phyloP scores from a whole-genome alignment of 2,888 invertebrate species.

The Branchipolynoe longqiensis region DNA sequence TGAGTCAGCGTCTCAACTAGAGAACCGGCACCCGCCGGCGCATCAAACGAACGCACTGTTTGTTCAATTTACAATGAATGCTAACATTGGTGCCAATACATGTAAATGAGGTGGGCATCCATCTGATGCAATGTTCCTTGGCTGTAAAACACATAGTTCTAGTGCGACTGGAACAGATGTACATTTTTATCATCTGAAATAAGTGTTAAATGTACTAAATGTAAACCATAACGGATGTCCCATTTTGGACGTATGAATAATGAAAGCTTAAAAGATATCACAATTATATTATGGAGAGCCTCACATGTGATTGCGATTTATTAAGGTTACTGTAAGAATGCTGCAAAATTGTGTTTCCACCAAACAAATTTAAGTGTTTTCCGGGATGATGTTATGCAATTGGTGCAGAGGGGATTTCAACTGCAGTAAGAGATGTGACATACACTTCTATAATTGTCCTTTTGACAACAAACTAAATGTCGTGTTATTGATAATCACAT shows the following conservation, averaged over 20 bases:
- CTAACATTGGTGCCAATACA: conserved; percentile 39
- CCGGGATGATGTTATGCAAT: conserved; percentile 16
- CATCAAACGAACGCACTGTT: background rate
- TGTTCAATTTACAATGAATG: conserved; percentile 32
- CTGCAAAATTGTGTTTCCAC: conserved; percentile 22
- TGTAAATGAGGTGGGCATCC: background rate
- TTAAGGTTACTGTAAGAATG: background rate
- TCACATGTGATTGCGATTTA: background rate
- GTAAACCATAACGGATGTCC: too few species aligned
- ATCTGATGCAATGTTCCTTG: conserved; percentile 23
- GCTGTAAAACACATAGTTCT: conserved; percentile 44
- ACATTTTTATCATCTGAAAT: too few species aligned
- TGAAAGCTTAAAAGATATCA: background rate
- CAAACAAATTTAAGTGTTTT: conserved; percentile 33
- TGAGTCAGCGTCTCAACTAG: background rate
- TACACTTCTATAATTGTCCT: background rate
- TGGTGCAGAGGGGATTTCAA: conserved; percentile 17
- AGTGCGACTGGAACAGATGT: too few species aligned
- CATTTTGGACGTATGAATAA: background rate
- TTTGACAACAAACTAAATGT: conserved; percentile 17
- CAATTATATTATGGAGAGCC: background rate
- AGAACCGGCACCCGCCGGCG: too few species aligned
- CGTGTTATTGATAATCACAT: conserved; percentile 9
- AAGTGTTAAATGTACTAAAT: too few species aligned
- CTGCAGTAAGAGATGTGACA: background rate